These are phyloP conservation scores for Epinephelus cyanopodus DNA, from an alignment of 2,113 vertebrate species.

Conservation along the genomic window DNA sequence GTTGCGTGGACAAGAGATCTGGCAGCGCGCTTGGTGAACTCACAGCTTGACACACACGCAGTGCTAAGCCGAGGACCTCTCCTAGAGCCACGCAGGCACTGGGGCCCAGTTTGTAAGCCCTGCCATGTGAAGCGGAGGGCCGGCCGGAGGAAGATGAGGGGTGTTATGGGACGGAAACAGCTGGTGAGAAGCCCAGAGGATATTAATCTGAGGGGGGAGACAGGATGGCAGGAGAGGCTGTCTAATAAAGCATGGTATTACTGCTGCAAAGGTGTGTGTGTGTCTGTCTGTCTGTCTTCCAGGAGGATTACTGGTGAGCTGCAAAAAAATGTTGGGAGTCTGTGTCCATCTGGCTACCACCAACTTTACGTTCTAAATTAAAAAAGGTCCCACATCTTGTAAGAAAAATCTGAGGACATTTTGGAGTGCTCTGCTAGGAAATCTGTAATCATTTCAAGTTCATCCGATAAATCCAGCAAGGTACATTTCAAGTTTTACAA, in stretches of 20 bases:
- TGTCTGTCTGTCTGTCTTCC: conserved; percentile 67
- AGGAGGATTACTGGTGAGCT: conserved; percentile 67
- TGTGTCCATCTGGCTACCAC: conserved; percentile 56
- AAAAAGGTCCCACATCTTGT: not conserved
- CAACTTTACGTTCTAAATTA: conserved; percentile 16
- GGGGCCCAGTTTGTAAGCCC: conserved; percentile 48
- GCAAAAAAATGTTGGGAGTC: conserved; percentile 25
- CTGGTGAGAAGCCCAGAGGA: conserved; percentile 77
- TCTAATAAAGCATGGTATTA: conserved; percentile 81
- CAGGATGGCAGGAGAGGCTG: conserved; percentile 79
- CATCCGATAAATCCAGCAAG: conserved; percentile 28
- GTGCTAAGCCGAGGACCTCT: conserved; percentile 18
- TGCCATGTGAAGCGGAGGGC: conserved; percentile 66
- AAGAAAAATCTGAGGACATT: conserved; percentile 14
- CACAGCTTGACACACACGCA: conserved; percentile 21
- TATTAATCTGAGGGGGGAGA: conserved; percentile 80
- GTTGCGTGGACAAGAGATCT: conserved; percentile 11
- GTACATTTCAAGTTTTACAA: conserved; percentile 54
- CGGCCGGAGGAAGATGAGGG: conserved; percentile 74
- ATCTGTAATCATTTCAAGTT: conserved; percentile 42
- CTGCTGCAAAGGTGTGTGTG: conserved; percentile 59
- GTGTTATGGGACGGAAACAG: conserved; percentile 82
- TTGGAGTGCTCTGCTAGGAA: not conserved
- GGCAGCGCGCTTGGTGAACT: not conserved
- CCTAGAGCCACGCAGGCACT: conserved; percentile 40